Base-by-base conservation (phyloP, 2,888 invertebrate species). In the Brachyptera risi region DNA sequence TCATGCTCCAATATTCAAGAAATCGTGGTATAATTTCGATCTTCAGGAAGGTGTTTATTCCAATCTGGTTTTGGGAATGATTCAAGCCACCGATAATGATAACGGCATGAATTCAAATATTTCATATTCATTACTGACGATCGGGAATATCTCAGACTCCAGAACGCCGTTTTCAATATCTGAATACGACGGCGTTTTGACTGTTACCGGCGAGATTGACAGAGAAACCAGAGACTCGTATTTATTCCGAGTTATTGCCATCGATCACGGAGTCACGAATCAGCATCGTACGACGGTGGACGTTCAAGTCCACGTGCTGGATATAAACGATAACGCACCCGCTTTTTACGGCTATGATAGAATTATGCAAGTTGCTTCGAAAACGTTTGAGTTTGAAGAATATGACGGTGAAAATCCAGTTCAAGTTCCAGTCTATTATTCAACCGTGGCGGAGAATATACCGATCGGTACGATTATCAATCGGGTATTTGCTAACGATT, bases 301-400 rank as follows among this genome's bases (percentile, higher is more conserved):
- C 65, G 87, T 93, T 0, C 89, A 90, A 72, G 83, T 94, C 1
- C 88, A 89, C 73, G 83, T 93, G 1, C 74, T 89, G 64, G 93
- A 93, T 70, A 80, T 90, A 0, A 93, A 93, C 71, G 93, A 93
- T 70, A 93, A 93, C 69, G 78, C 86, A 0, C 92, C 92, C 0
- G 81, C 80, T 61, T 93, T 92, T 73, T 87, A 86, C 67, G 88
- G 87, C 0, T 91, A 87, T 67, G 87, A 90, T 70, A 64, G 69
- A 1, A 50, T 67, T 13, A 57, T 65, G 27, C 86, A 88, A 63
- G 67, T 83, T 24, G 38, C 44, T 9, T 35, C 44, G 11, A 27
- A n/a, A 9, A 17, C n/a, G 44, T 74, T 77, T 68, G 74, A 76
- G 68, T 66, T 77, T 38, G 71, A 74, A n/a, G 79, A 81, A 67